Conservation (phyloP, 2,113 vertebrate genomes). For the Ciconia stormi region DNA sequence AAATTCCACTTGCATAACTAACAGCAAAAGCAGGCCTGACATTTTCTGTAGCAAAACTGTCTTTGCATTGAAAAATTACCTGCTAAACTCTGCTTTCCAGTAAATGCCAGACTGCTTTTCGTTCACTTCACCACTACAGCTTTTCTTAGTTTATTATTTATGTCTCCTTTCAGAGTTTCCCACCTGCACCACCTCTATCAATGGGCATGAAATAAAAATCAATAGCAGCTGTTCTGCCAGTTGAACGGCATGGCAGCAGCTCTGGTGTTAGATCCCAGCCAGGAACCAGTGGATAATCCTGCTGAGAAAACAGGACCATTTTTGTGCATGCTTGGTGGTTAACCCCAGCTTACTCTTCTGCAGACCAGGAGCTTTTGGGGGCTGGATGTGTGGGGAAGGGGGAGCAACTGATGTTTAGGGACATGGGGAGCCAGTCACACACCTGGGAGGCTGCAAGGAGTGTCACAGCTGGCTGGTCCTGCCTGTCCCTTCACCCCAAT, state of each 20-base stretch:
- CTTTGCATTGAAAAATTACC: conserved; percentile 22
- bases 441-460: neutral
- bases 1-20: neutral
- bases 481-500: neutral
- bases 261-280: neutral
- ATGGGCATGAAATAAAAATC: conserved; percentile 20
- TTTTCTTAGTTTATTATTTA: conserved; percentile 43
- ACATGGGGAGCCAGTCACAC: neutral
- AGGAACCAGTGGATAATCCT: neutral
- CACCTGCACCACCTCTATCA: conserved; percentile 27
- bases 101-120: conserved; percentile 9
- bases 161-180: neutral
- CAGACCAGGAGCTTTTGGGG: neutral
- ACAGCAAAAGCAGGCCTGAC: neutral
- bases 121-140: neutral
- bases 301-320: neutral
- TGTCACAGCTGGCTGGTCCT: accelerated
- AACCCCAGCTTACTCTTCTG: neutral
- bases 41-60: conserved; percentile 1
- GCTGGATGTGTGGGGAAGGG: neutral
- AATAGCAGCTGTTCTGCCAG: neutral
- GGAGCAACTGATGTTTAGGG: neutral
- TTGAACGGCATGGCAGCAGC: neutral
- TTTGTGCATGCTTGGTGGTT: neutral
- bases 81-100: neutral